Percentiles rank a stretch among this genome's conserved stretches.
These are phyloP conservation scores for Anguilla anguilla DNA, from an alignment of 2,797 vertebrate species.

Conservation along the genomic window DNA sequence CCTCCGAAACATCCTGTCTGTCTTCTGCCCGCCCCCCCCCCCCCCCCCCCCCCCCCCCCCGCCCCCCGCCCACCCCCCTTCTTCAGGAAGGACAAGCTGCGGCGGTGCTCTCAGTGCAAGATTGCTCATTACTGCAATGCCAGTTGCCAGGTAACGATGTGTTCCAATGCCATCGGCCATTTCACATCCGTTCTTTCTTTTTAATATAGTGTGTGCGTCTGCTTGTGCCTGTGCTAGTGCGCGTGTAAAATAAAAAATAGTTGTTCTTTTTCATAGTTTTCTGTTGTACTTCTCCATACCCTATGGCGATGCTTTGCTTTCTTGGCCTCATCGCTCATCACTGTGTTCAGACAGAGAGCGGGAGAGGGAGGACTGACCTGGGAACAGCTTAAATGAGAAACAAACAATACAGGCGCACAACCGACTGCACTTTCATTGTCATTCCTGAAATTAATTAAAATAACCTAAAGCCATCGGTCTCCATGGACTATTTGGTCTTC, in stretches of 20 bases:
- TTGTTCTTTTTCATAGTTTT: background rate
- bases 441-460: background rate
- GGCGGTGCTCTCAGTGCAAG: conserved; percentile 90
- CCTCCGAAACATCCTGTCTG: background rate
- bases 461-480: background rate
- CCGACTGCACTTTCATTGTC: background rate
- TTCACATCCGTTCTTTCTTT: background rate
- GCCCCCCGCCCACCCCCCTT: background rate
- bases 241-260: too few species aligned
- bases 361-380: too few species aligned
- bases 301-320: too few species aligned
- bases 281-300: too few species aligned
- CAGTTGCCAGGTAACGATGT: conserved; percentile 85
- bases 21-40: background rate
- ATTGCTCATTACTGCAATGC: conserved; percentile 84
- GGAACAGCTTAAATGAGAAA: too few species aligned
- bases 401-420: too few species aligned
- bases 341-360: too few species aligned
- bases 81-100: conserved; percentile 76
- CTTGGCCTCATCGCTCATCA: too few species aligned
- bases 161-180: background rate
- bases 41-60: too few species aligned
- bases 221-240: background rate
- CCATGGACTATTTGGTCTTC: background rate
- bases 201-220: background rate